Conservation (phyloP, 2,113 vertebrate genomes). For the Misgurnus anguillicaudatus region DNA sequence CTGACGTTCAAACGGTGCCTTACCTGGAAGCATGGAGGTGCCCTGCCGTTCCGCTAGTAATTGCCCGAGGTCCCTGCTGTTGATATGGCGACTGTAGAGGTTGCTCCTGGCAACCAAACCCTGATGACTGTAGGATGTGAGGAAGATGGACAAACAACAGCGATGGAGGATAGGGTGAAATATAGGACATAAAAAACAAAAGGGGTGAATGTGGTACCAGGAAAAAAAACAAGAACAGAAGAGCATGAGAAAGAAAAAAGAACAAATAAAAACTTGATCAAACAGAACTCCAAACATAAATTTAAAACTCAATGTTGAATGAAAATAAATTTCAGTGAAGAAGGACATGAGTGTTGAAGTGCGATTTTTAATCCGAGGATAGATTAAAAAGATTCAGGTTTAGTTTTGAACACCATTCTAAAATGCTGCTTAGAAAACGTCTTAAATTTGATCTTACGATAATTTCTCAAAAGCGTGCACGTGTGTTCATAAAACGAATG, state of each 20-base stretch:
- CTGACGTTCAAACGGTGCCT: slow-evolving; percentile 4
- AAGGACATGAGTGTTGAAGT: neutral
- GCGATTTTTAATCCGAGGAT: neutral
- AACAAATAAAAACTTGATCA: slow-evolving; percentile 31
- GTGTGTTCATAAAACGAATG: too few species aligned
- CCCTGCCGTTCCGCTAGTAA: slow-evolving; percentile 43
- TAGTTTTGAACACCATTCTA: too few species aligned
- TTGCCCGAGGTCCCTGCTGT: slow-evolving; percentile 49
- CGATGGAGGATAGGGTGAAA: neutral
- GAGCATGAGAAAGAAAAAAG: neutral
- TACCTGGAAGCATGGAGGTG: slow-evolving; percentile 61
- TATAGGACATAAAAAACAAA: slow-evolving; percentile 2
- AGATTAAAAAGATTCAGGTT: neutral
- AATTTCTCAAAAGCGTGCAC: neutral
- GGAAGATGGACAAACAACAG: slow-evolving; percentile 28
- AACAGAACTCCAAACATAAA: slow-evolving; percentile 32
- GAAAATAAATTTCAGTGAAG: slow-evolving; percentile 30
- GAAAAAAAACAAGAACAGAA: neutral
- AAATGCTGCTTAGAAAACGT: too few species aligned
- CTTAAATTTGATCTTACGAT: too few species aligned
- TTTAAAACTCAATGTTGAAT: slow-evolving; percentile 28
- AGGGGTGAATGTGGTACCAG: neutral
- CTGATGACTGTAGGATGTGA: slow-evolving; percentile 60
- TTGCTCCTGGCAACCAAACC: slow-evolving; percentile 67
- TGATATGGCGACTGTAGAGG: slow-evolving; percentile 72